phyloP scores from a whole-genome alignment of 1,140 invertebrate species.

The Heliothis subflexa region DNA sequence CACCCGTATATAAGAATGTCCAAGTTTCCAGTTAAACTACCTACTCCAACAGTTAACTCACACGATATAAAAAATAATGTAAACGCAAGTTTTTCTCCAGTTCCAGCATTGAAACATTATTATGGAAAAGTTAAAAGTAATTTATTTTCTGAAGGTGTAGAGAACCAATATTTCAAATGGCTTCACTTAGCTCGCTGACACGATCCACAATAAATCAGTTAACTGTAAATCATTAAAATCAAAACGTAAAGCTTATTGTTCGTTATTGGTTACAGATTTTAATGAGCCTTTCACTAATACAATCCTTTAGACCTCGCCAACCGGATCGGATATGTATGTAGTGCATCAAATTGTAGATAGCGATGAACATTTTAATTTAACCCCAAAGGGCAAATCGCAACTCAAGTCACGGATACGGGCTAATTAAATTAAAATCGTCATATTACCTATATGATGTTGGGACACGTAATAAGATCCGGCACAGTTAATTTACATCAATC shows the following conservation, averaged over 20 bases:
- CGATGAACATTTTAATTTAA: slow-evolving; percentile 24
- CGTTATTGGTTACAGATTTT: slow-evolving; percentile 9
- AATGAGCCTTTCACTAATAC: slow-evolving; percentile 40
- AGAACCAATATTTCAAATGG: too few relatives aligned
- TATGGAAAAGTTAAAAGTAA: not conserved
- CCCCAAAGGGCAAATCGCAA: slow-evolving; percentile 27
- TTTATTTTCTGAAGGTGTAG: too few relatives aligned
- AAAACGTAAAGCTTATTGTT: slow-evolving; percentile 25
- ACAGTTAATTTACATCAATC: slow-evolving; percentile 30
- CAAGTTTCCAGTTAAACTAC: too few relatives aligned
- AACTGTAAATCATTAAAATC: slow-evolving; percentile 23
- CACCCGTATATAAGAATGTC: too few relatives aligned
- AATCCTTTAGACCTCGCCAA: slow-evolving; percentile 24
- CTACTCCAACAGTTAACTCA: too few relatives aligned
- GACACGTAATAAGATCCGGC: slow-evolving; percentile 17
- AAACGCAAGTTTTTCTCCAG: too few relatives aligned
- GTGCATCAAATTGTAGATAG: slow-evolving; percentile 23
- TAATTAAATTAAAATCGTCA: slow-evolving; percentile 30
- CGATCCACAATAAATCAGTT: not conserved
- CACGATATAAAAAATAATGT: too few relatives aligned
- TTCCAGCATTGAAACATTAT: too few relatives aligned
- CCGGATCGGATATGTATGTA: slow-evolving; percentile 20
- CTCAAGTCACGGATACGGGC: slow-evolving; percentile 6
- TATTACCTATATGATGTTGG: not conserved
- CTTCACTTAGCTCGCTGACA: not conserved